phyloP scores from a whole-genome alignment of 2,888 invertebrate genomes.

The Clivina fossor region DNA sequence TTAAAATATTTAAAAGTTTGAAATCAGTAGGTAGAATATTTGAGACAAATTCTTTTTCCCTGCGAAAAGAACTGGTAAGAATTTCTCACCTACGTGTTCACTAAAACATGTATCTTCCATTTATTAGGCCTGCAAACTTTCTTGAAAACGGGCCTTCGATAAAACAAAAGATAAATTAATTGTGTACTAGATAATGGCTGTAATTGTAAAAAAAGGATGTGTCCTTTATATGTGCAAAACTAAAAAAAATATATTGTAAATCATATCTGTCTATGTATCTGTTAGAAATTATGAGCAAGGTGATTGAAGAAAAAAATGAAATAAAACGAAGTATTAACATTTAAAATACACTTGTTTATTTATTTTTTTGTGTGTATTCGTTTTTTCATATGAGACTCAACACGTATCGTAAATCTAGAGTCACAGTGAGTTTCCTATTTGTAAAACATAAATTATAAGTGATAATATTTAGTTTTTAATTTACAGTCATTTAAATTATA shows the following conservation, averaged over 20 bases:
- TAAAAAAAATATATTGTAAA: conserved; percentile 24
- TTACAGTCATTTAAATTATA: conserved; percentile 33
- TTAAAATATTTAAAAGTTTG: too few relatives aligned
- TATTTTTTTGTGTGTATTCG: conserved; percentile 46
- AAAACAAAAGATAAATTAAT: too few relatives aligned
- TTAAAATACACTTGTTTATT: conserved; percentile 50
- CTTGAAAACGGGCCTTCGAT: conserved; percentile 22
- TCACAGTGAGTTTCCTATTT: conserved; percentile 32
- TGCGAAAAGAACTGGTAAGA: too few relatives aligned
- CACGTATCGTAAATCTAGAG: conserved; percentile 41
- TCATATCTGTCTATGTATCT: conserved; percentile 32
- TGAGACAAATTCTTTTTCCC: conserved; percentile 19
- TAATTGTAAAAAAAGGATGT: background rate
- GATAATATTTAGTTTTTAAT: conserved; percentile 28
- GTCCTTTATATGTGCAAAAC: conserved; percentile 15
- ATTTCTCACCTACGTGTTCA: conserved; percentile 32
- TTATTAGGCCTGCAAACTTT: conserved; percentile 17
- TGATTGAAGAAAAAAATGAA: conserved; percentile 19
- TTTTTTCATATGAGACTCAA: conserved; percentile 50
- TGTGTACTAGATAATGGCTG: conserved; percentile 28
- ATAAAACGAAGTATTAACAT: conserved; percentile 33
- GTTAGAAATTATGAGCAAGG: conserved; percentile 20
- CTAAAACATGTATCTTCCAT: conserved; percentile 32
- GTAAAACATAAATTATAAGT: conserved; percentile 32
- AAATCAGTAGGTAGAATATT: conserved; percentile 19